Percentiles rank a stretch among this genome's conserved stretches.
Conservation (phyloP, 2,113 vertebrate genomes). For the Larimichthys polyactis region DNA sequence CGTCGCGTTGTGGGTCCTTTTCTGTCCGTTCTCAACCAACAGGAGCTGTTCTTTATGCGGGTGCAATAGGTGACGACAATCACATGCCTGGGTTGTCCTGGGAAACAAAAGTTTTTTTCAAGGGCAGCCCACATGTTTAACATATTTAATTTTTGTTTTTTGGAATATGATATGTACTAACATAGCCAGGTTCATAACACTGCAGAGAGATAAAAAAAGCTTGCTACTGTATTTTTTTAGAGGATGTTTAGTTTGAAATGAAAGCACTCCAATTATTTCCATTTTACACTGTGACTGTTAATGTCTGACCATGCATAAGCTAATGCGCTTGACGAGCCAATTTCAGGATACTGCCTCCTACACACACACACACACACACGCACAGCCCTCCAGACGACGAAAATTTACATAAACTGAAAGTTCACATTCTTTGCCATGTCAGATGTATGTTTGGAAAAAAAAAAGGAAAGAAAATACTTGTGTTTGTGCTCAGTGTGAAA, state of each 20-base stretch:
- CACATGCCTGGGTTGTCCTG: slow-evolving; percentile 70
- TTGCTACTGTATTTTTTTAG: slow-evolving; percentile 81
- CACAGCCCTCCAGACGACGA: slow-evolving; percentile 57
- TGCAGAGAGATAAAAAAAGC: slow-evolving; percentile 63
- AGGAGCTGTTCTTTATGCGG: slow-evolving; percentile 48
- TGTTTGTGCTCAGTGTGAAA: slow-evolving; percentile 83
- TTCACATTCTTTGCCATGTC: slow-evolving; percentile 77
- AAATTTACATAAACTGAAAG: slow-evolving; percentile 65
- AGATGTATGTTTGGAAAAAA: slow-evolving; percentile 65
- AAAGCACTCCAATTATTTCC: slow-evolving; percentile 61
- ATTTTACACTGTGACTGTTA: slow-evolving; percentile 67
- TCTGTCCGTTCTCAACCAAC: slow-evolving; percentile 38
- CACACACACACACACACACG: slow-evolving; percentile 28
- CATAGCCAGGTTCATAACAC: slow-evolving; percentile 55
- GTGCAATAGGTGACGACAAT: slow-evolving; percentile 79
- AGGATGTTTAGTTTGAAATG: slow-evolving; percentile 62
- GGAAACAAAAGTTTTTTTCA: slow-evolving; percentile 54
- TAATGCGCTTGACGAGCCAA: slow-evolving; percentile 62
- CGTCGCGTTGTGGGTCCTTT: slow-evolving; percentile 38
- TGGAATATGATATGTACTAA: slow-evolving; percentile 62
- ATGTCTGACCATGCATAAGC: slow-evolving; percentile 76
- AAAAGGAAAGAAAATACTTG: slow-evolving; percentile 60
- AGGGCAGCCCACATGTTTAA: slow-evolving; percentile 65
- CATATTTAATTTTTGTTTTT: slow-evolving; percentile 68
- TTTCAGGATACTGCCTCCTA: slow-evolving; percentile 67